Percentiles rank a stretch among this genome's conserved stretches.
Evolutionary conservation across 2,888 invertebrate species (phyloP).

Genomic region (Pheosia tremula): DNA sequence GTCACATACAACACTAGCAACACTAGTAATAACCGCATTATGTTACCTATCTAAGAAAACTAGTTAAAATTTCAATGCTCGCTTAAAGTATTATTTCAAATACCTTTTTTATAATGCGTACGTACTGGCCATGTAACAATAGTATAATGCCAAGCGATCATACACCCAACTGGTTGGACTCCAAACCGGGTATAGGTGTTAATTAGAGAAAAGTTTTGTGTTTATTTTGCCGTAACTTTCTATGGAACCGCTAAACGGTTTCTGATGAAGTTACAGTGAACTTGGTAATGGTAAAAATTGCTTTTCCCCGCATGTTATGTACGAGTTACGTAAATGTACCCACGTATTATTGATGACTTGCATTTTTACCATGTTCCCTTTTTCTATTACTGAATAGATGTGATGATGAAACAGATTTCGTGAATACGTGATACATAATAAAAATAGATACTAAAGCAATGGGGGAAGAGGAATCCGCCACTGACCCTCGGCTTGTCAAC

Average conservation of each 20-base stretch:
- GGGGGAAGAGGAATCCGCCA: too few species aligned
- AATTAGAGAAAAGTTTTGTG: conserved; percentile 49
- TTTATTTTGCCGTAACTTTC: conserved; percentile 35
- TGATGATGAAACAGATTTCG: neutral
- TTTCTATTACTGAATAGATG: neutral
- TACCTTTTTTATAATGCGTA: conserved; percentile 20
- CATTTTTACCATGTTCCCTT: neutral
- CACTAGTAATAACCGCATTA: conserved; percentile 43
- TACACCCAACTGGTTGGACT: conserved; percentile 21
- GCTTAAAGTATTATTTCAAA: conserved; percentile 4
- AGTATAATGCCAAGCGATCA: conserved; percentile 16
- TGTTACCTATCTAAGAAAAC: conserved; percentile 1
- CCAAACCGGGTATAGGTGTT: conserved; percentile 32
- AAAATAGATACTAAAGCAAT: too few species aligned
- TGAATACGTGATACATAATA: neutral
- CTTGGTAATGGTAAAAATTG: conserved; percentile 51
- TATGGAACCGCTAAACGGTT: conserved; percentile 36
- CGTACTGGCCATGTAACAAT: conserved; percentile 21
- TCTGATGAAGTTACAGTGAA: conserved; percentile 51
- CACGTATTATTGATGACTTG: conserved; percentile 11
- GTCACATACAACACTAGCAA: conserved; percentile 39
- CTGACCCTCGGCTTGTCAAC: too few species aligned
- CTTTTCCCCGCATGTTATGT: conserved; percentile 20
- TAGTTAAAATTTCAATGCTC: conserved; percentile 1
- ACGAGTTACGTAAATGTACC: conserved; percentile 20